phyloP scores from a whole-genome alignment of 2,797 vertebrate genomes.

The Rhynchonycteris naso region DNA sequence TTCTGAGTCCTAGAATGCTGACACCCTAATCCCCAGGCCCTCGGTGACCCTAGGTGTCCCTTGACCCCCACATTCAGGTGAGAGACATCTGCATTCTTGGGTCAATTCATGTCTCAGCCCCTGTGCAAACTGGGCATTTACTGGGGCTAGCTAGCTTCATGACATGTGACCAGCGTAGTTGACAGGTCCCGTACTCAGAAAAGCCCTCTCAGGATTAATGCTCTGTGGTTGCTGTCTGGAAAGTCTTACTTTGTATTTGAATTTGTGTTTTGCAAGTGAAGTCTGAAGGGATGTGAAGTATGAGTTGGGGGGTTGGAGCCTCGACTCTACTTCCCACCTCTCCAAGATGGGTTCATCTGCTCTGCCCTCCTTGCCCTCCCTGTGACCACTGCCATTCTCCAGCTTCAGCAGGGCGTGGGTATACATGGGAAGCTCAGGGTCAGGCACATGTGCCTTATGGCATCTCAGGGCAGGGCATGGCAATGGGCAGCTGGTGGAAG shows the following conservation, averaged over 20 bases:
- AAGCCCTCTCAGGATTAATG: not conserved
- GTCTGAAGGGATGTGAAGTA: not conserved
- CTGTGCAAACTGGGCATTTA: not conserved
- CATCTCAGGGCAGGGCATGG: not conserved
- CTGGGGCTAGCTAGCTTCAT: not conserved
- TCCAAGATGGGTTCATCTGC: not conserved
- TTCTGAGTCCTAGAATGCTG: not conserved
- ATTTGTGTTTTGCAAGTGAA: not conserved
- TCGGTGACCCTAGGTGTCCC: not conserved
- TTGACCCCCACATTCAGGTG: not conserved
- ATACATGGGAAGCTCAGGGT: accelerated
- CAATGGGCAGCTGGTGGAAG: not conserved
- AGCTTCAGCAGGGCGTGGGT: not conserved
- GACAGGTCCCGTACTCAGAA: not conserved
- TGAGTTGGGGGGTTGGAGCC: not conserved
- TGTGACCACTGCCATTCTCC: not conserved
- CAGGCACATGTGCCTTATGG: not conserved
- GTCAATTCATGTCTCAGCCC: not conserved
- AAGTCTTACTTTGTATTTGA: not conserved
- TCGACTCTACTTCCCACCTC: not conserved
- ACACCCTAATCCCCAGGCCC: not conserved
- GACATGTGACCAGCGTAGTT: not conserved
- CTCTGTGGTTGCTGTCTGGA: not conserved
- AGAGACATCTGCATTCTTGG: not conserved
- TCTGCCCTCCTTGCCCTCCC: not conserved